Base-by-base conservation (phyloP, 2,888 invertebrate genomes). In the Brenthis ino region DNA sequence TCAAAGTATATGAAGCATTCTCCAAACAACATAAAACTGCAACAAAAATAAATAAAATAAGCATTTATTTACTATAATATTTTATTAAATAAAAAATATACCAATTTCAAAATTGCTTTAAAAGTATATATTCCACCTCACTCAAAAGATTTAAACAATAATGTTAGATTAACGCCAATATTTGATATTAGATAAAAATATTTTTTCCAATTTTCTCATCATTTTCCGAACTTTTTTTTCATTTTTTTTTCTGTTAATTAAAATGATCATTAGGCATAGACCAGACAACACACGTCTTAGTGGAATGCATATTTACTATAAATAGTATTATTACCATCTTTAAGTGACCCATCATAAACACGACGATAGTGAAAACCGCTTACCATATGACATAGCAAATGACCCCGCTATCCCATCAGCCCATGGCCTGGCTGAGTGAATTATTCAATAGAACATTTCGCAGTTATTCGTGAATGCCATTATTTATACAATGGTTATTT, bases 1-100 rank as follows among this genome's bases (percentile, higher is more conserved):
- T 85, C 77, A 85, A 74, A 80, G 75, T 73, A 74, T 75, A 67
- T 75, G 77, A 75, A 67, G 77, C 87, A 87, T 87, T 76, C 76
- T 83, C 77, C 77, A 64, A 70, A 79, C 51, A 68, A 69, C 65
- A 54, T 67, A 67, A 65, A 65, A 81, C 87, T 87, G 85, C 8
- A 87, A 87, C 82, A 83, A 76, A 74, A 60, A 64, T 20, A 33
- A 37, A 43, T n/a, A 14, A 51, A 24, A 66, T 65, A 64, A 65
- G 50, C 51, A 37, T 57, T 55, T 33, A 16, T 33, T 14, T 37
- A 6, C n/a, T 13, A 11, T 20, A 61, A 54, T 43, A 24, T 2
- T 20, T 37, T 43, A 20, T 37, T 43, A 20, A 43, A 24, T 14
- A 48, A 14, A 14, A 48, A 50, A 28, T 43, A 43, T 8, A 43